A percentile compares a stretch with the other conserved stretches of the same genome.
Conservation (phyloP, 92 coral and sea anemone species). For the Zoanthus gigantus region DNA sequence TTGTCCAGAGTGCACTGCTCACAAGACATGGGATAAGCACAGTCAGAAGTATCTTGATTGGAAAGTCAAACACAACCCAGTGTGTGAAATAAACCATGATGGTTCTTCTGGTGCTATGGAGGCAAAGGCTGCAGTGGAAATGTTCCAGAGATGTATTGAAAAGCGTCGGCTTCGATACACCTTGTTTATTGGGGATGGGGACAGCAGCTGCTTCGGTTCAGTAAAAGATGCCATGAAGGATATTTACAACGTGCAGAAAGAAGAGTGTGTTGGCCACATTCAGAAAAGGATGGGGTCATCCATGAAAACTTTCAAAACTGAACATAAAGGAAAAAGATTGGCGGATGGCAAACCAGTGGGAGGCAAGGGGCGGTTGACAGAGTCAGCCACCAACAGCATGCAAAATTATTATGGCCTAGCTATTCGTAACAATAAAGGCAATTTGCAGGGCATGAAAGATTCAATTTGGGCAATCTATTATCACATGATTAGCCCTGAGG, state of each 20-base stretch:
- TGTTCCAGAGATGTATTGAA: constrained; percentile 55
- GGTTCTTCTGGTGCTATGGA: constrained; percentile 58
- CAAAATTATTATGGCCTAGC: constrained; percentile 64
- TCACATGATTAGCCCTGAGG: constrained; percentile 46
- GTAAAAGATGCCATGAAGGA: constrained; percentile 63
- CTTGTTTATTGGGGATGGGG: constrained; percentile 71
- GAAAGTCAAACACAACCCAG: constrained; percentile 35
- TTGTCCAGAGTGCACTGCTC: constrained; percentile 44
- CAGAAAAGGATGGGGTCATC: constrained; percentile 68
- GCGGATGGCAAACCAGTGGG: constrained; percentile 68
- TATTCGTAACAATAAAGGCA: constrained; percentile 55
- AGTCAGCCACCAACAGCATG: constrained; percentile 55
- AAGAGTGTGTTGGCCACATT: constrained; percentile 75
- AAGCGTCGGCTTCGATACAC: constrained; percentile 58
- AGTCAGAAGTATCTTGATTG: constrained; percentile 41
- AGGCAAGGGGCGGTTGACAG: constrained; percentile 68
- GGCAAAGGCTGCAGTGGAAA: constrained; percentile 69
- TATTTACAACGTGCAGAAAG: constrained; percentile 56
- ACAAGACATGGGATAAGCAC: constrained; percentile 40
- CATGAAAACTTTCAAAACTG: constrained; percentile 52
- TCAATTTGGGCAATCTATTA: constrained; percentile 59
- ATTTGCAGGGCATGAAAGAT: constrained; percentile 48
- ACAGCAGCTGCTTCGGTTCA: constrained; percentile 67
- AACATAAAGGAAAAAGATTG: constrained; percentile 54
- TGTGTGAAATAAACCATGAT: constrained; percentile 44